A percentile compares a stretch with the other conserved stretches of the same genome.
Evolutionary conservation across 2,797 vertebrate species (phyloP).

Genomic region (Epinephelus coioides): DNA sequence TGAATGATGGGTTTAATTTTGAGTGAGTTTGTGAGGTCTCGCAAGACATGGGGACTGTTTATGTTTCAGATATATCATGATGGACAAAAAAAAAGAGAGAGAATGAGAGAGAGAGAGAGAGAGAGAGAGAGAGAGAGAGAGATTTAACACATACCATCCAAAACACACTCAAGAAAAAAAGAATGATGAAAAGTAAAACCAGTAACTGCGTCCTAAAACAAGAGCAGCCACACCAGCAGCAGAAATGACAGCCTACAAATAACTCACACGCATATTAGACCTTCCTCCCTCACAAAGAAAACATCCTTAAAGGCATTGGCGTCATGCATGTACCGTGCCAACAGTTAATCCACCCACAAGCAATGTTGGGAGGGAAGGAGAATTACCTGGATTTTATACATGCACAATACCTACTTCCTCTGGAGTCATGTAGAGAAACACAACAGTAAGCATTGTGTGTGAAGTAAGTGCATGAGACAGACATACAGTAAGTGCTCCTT

Average conservation of each 20-base stretch:
- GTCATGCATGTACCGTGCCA: neutral
- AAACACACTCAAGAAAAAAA: conserved; percentile 10
- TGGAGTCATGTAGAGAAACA: neutral
- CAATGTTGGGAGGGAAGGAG: conserved; percentile 5
- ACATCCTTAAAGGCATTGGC: conserved; percentile 17
- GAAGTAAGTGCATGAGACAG: conserved; percentile 11
- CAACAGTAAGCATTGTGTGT: neutral
- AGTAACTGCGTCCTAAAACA: neutral
- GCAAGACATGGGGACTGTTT: conserved; percentile 49
- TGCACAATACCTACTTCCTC: neutral
- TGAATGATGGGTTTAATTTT: conserved; percentile 79
- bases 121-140: neutral
- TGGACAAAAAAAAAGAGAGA: neutral
- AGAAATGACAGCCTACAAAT: conserved; percentile 3
- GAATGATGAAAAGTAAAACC: conserved; percentile 18
- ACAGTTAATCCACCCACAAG: neutral
- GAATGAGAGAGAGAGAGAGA: neutral
- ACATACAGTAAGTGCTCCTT: conserved; percentile 32
- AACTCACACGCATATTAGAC: neutral
- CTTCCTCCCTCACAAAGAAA: neutral
- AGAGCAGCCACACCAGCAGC: neutral
- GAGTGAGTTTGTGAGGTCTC: conserved; percentile 54
- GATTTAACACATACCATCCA: conserved; percentile 15
- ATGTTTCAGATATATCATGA: conserved; percentile 66
- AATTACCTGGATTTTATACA: conserved; percentile 13